These are phyloP conservation scores for Anser brachyrhynchus DNA, from an alignment of 2,113 vertebrate species.

Conservation along the genomic window DNA sequence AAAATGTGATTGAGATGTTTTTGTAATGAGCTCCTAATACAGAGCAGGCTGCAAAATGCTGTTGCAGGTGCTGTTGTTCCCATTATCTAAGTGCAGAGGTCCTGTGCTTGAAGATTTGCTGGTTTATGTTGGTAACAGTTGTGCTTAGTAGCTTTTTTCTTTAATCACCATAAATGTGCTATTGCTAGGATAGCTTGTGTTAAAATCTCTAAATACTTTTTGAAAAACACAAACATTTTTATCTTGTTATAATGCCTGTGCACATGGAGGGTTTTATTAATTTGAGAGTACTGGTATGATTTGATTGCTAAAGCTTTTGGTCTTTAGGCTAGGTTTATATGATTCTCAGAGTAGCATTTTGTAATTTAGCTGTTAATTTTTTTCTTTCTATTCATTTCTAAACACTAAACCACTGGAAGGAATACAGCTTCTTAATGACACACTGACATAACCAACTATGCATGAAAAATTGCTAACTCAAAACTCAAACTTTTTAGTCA, in stretches of 20 bases:
- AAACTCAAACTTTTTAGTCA: neutral
- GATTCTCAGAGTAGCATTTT: neutral
- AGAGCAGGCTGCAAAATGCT: neutral
- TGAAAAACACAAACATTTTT: neutral
- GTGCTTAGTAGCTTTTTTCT: neutral
- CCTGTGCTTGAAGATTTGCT: neutral
- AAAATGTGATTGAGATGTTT: neutral
- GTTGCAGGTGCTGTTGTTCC: neutral
- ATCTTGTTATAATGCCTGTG: neutral
- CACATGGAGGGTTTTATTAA: neutral
- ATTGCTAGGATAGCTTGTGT: neutral
- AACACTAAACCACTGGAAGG: neutral
- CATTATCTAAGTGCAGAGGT: neutral
- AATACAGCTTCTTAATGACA: neutral
- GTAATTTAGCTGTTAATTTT: neutral
- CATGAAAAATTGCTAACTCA: neutral
- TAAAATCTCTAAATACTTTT: neutral
- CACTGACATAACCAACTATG: accelerated
- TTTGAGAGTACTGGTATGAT: neutral
- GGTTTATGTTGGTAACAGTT: neutral
- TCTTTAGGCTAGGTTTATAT: neutral
- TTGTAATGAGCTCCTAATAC: neutral
- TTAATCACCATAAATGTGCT: neutral
- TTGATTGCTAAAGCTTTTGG: neutral
- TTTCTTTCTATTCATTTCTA: neutral